Conservation (phyloP, 1,140 invertebrate species). For the Papilio xuthus region DNA sequence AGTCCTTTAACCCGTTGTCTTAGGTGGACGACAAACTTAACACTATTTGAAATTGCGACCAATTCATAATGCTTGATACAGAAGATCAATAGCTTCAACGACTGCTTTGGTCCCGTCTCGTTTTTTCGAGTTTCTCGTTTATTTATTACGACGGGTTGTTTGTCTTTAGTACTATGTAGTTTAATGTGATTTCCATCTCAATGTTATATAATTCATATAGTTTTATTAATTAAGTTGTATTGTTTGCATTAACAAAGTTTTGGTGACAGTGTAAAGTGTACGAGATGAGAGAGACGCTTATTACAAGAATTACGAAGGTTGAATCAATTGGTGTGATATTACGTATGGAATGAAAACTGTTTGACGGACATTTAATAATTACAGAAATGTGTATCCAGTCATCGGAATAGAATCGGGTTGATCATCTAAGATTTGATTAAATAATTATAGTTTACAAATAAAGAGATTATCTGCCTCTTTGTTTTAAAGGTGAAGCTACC, state of each 20-base stretch:
- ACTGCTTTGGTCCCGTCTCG: background rate
- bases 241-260: background rate
- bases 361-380: background rate
- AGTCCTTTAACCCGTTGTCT: background rate
- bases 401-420: background rate
- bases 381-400: background rate
- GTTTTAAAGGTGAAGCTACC: background rate
- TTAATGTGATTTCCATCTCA: background rate
- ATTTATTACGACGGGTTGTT: background rate
- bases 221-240: constrained; percentile 1
- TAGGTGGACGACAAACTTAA: background rate
- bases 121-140: background rate
- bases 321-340: background rate
- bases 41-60: background rate
- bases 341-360: background rate
- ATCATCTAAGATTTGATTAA: background rate
- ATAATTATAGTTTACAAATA: background rate
- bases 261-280: constrained; percentile 12
- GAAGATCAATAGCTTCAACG: background rate
- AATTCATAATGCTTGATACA: background rate
- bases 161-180: constrained; percentile 18
- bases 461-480: background rate
- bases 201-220: background rate
- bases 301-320: constrained; percentile 23
- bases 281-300: background rate